phyloP scores from a whole-genome alignment of 2,113 vertebrate genomes.

The Nyctibius bracteatus region DNA sequence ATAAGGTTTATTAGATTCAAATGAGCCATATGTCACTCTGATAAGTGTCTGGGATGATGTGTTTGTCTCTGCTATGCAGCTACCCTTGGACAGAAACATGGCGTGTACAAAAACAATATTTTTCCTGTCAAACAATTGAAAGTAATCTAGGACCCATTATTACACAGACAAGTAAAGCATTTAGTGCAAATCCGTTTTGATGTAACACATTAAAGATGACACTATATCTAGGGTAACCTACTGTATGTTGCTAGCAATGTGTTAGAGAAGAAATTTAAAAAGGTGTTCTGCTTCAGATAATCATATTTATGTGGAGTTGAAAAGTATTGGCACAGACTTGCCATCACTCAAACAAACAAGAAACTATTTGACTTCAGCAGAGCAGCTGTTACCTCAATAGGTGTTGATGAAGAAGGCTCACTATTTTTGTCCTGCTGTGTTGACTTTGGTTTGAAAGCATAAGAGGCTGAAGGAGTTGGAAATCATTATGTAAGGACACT shows the following conservation, averaged over 20 bases:
- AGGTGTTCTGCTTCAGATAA: rapidly evolving
- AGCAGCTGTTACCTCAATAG: background rate
- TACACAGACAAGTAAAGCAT: background rate
- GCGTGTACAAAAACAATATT: background rate
- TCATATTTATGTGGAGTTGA: background rate
- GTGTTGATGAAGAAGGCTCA: rapidly evolving
- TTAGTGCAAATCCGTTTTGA: background rate
- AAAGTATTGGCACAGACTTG: background rate
- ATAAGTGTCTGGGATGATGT: background rate
- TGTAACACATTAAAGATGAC: background rate
- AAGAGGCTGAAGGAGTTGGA: background rate
- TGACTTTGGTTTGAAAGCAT: background rate
- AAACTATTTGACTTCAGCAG: background rate
- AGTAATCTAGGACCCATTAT: background rate
- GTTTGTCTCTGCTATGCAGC: background rate
- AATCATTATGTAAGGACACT: background rate
- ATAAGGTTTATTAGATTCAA: background rate
- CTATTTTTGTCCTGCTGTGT: rapidly evolving
- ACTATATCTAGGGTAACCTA: background rate
- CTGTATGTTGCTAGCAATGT: rapidly evolving
- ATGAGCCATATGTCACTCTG: background rate
- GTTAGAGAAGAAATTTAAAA: background rate
- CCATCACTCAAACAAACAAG: background rate
- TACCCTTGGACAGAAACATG: background rate
- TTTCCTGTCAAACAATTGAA: background rate